Base-by-base conservation (phyloP, 2,888 invertebrate genomes). In the Tetrapedia diversipes region DNA sequence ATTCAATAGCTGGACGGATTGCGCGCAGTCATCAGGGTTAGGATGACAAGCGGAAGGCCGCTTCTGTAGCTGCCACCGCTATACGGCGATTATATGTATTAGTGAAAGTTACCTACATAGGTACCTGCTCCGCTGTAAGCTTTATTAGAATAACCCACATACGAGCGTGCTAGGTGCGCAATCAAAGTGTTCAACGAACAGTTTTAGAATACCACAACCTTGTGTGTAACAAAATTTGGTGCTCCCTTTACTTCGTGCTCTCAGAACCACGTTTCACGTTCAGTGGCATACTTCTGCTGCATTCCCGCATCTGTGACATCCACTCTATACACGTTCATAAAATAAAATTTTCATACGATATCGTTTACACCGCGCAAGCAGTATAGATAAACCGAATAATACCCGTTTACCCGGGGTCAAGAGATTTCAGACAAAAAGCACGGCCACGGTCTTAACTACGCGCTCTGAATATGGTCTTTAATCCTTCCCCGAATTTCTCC, bases 401-500 rank as follows among this genome's bases (percentile, higher is more conserved):
- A 63, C 27, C 43, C 53, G 19, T 16, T n/a, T 7, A 32, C 8
- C 32, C 32, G n/a, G 39, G 43, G 64, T 19, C 19, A 54, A 11
- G 37, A 53, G 59, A 51, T 51, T 47, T 29, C n/a, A 22, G 37
- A n/a, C 16, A 22, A 51, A 63, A 34, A 32, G 65, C 29, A n/a
- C n/a, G n/a, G n/a, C 47, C 49, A 43, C 67, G 66, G 47, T 56
- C 54, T 19, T 27, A 54, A 22, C 29, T 37, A 64, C 45, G 69
- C 39, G 37, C 47, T 56, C 56, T 24, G 69, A 64, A 70, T 70
- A 70, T 29, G 65, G 22, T 39, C 54, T 47, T 70, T 65, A 56
- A 70, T 67, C 51, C 43, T 51, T 43, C 41, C 47, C 57, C 45
- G 57, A 57, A 66, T 71, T 66, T 34, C 57, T 22, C n/a, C 39